These are phyloP conservation scores for Dinomys branickii DNA, from an alignment of 2,113 vertebrate species.

Conservation along the genomic window DNA sequence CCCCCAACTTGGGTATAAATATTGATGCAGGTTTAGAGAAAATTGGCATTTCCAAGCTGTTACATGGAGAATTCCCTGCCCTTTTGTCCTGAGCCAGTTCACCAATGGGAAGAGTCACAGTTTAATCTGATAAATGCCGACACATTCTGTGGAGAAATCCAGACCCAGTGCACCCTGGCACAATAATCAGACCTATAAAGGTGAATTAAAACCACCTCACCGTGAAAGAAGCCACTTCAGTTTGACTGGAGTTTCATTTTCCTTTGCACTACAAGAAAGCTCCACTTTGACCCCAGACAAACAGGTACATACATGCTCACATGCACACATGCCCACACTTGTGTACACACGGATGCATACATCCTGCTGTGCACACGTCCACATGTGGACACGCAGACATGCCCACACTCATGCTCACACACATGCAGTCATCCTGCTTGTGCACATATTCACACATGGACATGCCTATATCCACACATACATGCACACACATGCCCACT, in stretches of 20 bases:
- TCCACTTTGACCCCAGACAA: accelerated
- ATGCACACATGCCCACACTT: too few relatives aligned
- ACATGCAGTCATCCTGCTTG: accelerated
- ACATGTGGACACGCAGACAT: too few relatives aligned
- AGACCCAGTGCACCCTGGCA: neutral
- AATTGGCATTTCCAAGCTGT: neutral
- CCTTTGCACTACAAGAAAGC: neutral
- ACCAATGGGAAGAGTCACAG: neutral
- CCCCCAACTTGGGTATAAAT: neutral
- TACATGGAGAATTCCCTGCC: neutral
- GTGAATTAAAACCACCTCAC: neutral
- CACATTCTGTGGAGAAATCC: conserved; percentile 35
- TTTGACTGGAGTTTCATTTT: neutral
- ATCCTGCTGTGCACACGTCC: too few relatives aligned
- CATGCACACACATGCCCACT: too few relatives aligned
- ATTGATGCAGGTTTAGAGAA: neutral
- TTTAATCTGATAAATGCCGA: conserved; percentile 52
- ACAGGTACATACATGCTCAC: too few relatives aligned
- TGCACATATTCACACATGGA: neutral
- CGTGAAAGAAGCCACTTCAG: neutral
- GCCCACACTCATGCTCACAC: too few relatives aligned
- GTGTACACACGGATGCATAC: neutral
- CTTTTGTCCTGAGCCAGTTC: conserved; percentile 12
- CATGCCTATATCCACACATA: too few relatives aligned
- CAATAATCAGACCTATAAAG: neutral